Percentiles rank a stretch among this genome's conserved stretches.
Conservation (phyloP, 2,888 invertebrate species). For the Cantharis nigra region DNA sequence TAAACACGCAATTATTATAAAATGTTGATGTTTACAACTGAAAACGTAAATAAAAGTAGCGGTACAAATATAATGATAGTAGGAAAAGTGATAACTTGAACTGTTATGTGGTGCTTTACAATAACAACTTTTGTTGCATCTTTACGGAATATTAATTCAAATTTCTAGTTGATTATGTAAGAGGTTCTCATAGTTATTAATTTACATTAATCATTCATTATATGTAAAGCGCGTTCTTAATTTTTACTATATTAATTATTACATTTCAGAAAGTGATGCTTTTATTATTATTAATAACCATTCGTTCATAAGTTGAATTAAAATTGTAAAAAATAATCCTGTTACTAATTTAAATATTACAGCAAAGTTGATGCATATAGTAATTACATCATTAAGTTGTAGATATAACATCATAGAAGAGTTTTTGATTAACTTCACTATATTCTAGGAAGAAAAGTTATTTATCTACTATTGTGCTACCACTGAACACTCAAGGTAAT, state of each 20-base stretch:
- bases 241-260: not conserved
- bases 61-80: not conserved
- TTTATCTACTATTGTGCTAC: not conserved
- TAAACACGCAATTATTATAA: not conserved
- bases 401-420: not conserved
- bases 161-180: conserved; percentile 2
- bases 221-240: conserved; percentile 2
- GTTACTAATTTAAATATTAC: not conserved
- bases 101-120: not conserved
- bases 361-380: not conserved
- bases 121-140: not conserved
- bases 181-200: conserved; percentile 1
- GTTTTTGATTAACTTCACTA: not conserved
- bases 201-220: not conserved
- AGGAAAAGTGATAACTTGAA: not conserved
- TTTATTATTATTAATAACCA: not conserved
- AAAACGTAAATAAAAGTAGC: not conserved
- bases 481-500: not conserved
- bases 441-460: not conserved
- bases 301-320: not conserved
- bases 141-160: not conserved
- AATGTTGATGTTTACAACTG: not conserved
- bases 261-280: conserved; percentile 1
- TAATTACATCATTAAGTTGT: not conserved
- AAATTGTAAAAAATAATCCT: not conserved